Conservation (phyloP, 2,113 vertebrate species). For the Silurus meridionalis region DNA sequence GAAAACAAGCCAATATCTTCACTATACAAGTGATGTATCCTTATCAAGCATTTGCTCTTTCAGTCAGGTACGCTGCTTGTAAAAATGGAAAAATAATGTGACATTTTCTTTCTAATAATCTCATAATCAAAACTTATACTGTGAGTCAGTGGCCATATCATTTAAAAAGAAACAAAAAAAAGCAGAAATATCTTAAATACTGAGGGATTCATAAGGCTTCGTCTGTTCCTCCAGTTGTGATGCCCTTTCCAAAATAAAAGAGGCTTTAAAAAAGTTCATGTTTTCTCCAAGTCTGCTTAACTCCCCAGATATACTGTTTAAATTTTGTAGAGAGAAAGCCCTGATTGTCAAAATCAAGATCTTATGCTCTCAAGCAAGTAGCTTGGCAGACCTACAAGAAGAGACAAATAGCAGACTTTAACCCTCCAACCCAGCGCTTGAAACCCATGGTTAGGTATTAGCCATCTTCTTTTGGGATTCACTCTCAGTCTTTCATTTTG, state of each 20-base stretch:
- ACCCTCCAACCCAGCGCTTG: not conserved
- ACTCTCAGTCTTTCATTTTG: conserved; percentile 14
- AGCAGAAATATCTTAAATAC: conserved; percentile 69
- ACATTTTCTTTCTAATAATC: conserved; percentile 45
- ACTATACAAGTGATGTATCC: conserved; percentile 6
- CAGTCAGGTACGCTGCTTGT: conserved; percentile 57
- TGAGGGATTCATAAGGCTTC: conserved; percentile 65
- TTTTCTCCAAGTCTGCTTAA: not conserved
- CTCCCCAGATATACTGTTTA: conserved; percentile 30
- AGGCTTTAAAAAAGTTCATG: conserved; percentile 34
- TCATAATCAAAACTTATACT: conserved; percentile 57
- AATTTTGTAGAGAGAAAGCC: conserved; percentile 57
- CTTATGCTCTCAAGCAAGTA: conserved; percentile 65
- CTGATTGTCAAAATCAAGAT: conserved; percentile 73
- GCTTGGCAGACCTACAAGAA: conserved; percentile 46
- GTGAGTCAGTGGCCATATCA: conserved; percentile 58
- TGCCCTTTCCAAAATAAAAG: conserved; percentile 45
- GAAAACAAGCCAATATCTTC: conserved; percentile 12
- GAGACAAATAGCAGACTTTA: conserved; percentile 20
- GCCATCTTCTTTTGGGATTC: not conserved
- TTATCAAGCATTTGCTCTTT: conserved; percentile 31
- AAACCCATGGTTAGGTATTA: conserved; percentile 21
- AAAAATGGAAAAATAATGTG: conserved; percentile 52
- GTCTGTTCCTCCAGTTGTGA: conserved; percentile 60
- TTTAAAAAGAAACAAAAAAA: conserved; percentile 50